Conservation (phyloP, 2,797 vertebrate genomes). For the Sphaeramia orbicularis region DNA sequence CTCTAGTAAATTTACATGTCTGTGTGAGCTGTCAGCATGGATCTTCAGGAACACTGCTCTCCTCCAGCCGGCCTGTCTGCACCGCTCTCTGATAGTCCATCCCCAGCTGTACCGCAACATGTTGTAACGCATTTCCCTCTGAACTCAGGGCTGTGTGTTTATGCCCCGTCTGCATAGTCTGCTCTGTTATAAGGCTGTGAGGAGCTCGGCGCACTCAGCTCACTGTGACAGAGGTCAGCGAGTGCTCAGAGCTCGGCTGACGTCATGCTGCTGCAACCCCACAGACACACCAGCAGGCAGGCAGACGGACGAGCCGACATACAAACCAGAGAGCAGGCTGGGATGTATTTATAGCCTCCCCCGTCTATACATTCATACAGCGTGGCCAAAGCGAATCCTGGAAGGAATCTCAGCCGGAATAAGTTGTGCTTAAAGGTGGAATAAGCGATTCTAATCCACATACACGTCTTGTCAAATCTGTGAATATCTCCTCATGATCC, state of each 20-base stretch:
- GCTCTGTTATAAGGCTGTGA: slow-evolving; percentile 64
- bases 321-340: slow-evolving; percentile 53
- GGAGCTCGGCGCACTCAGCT: slow-evolving; percentile 57
- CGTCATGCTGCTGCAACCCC: slow-evolving; percentile 78
- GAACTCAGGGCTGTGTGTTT: slow-evolving; percentile 59
- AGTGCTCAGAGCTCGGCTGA: slow-evolving; percentile 78
- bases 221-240: slow-evolving; percentile 80
- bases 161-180: slow-evolving; percentile 58
- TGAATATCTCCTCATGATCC: too few relatives aligned
- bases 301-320: slow-evolving; percentile 51
- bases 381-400: slow-evolving; percentile 45
- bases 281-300: slow-evolving; percentile 66
- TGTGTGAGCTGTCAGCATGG: slow-evolving; percentile 44
- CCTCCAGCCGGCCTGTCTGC: slow-evolving; percentile 50
- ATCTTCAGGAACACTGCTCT: slow-evolving; percentile 48
- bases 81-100: slow-evolving; percentile 34
- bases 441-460: too few relatives aligned
- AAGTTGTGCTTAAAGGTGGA: slow-evolving; percentile 33
- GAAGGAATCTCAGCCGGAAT: slow-evolving; percentile 45
- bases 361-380: slow-evolving; percentile 65
- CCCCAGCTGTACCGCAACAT: slow-evolving; percentile 47
- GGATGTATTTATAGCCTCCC: slow-evolving; percentile 74
- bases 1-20: slow-evolving; percentile 45
- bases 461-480: too few relatives aligned
- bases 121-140: slow-evolving; percentile 65